Conservation (phyloP, 2,797 vertebrate species). For the Poliocrania exsul region DNA sequence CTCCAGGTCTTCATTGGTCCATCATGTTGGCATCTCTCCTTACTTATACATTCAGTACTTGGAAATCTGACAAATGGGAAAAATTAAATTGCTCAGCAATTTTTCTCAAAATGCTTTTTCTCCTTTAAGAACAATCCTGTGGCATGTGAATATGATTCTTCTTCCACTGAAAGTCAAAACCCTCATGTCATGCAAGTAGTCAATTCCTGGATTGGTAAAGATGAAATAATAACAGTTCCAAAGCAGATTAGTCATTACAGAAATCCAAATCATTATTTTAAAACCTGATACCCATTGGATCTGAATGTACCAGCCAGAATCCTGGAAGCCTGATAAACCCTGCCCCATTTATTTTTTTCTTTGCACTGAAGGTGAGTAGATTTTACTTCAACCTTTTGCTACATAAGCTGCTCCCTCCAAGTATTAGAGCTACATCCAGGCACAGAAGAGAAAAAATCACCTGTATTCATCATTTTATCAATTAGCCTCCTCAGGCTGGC, state of each 20-base stretch:
- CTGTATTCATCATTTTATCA: constrained; percentile 61
- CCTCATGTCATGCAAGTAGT: background rate
- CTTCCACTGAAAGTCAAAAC: background rate
- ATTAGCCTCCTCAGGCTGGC: constrained; percentile 30
- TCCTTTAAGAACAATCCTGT: background rate
- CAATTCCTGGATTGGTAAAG: background rate
- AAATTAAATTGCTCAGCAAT: background rate
- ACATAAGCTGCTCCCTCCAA: constrained; percentile 9
- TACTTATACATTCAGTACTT: background rate
- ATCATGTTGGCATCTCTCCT: background rate
- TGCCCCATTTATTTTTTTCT: constrained; percentile 2
- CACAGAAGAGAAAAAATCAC: constrained; percentile 34
- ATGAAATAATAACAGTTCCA: background rate
- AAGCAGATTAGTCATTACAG: background rate
- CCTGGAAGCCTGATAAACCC: background rate
- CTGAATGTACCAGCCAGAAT: background rate
- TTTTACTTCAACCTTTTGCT: constrained; percentile 22
- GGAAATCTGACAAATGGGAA: background rate
- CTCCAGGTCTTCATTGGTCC: background rate
- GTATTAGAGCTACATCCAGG: background rate
- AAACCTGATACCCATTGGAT: background rate
- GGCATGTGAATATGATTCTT: background rate
- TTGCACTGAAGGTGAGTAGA: constrained; percentile 51
- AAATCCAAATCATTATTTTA: background rate
- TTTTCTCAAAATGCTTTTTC: background rate